Evolutionary conservation across 2,888 invertebrate genomes (phyloP).

Genomic region (Cataglyphis albicans): DNA sequence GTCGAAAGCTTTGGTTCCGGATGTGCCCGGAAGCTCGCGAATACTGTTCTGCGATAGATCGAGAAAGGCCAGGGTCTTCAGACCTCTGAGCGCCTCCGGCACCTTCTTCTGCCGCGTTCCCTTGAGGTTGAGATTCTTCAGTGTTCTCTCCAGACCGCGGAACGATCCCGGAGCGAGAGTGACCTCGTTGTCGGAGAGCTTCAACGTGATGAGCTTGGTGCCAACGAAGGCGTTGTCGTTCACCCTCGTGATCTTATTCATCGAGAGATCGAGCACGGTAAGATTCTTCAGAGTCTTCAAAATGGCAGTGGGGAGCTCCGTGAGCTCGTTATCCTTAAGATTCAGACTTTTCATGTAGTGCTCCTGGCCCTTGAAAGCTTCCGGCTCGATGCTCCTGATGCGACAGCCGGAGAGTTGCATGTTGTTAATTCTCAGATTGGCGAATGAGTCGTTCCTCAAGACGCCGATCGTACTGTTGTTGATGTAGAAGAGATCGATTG

Average conservation of each 20-base stretch:
- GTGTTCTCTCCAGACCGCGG: slow-evolving; percentile 91
- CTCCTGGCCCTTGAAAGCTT: slow-evolving; percentile 95
- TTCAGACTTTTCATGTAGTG: slow-evolving; percentile 93
- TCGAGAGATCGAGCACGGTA: slow-evolving; percentile 93
- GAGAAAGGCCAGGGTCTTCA: slow-evolving; percentile 93
- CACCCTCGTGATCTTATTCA: slow-evolving; percentile 91
- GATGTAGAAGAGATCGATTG: slow-evolving; percentile 94
- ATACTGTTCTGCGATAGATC: slow-evolving; percentile 96
- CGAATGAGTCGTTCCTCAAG: slow-evolving; percentile 90
- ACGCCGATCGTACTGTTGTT: slow-evolving; percentile 93
- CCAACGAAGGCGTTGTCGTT: slow-evolving; percentile 92
- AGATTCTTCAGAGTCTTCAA: slow-evolving; percentile 90
- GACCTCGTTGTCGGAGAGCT: slow-evolving; percentile 95
- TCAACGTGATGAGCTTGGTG: slow-evolving; percentile 92
- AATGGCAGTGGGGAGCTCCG: slow-evolving; percentile 92
- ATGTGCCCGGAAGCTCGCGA: slow-evolving; percentile 91
- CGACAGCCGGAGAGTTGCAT: slow-evolving; percentile 94
- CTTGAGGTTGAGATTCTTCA: slow-evolving; percentile 96
- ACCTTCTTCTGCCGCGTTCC: slow-evolving; percentile 93
- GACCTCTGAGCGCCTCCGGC: slow-evolving; percentile 92
- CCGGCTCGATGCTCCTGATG: slow-evolving; percentile 90
- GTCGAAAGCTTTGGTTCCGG: slow-evolving; percentile 90
- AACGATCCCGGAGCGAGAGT: slow-evolving; percentile 91
- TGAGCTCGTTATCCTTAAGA: slow-evolving; percentile 93
- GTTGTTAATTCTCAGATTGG: slow-evolving; percentile 91